A percentile compares a stretch with the other conserved stretches of the same genome.
These are phyloP conservation scores for Thinocorus orbignyianus DNA, from an alignment of 2,113 vertebrate species.

Conservation along the genomic window DNA sequence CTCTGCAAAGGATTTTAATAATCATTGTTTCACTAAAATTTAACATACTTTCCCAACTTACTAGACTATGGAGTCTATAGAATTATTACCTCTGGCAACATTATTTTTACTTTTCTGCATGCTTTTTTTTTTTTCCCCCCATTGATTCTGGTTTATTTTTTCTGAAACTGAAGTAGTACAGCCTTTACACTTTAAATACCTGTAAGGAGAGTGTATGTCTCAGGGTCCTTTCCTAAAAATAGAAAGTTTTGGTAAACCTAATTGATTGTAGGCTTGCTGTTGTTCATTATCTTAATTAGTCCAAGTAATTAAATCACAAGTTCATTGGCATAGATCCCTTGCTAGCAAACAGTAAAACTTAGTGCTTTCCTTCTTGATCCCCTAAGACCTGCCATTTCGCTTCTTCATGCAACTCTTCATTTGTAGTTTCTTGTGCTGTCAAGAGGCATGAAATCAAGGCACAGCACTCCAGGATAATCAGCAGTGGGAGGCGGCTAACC, in stretches of 20 bases:
- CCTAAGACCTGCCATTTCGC: slow-evolving; percentile 16
- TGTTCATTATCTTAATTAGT: slow-evolving; percentile 67
- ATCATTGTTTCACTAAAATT: rapidly evolving
- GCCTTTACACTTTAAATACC: neutral
- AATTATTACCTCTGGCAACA: neutral
- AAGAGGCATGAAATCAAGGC: neutral
- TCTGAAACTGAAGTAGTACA: neutral
- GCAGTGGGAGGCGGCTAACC: neutral
- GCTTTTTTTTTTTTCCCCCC: neutral
- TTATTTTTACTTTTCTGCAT: neutral
- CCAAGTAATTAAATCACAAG: slow-evolving; percentile 71
- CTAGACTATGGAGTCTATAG: neutral
- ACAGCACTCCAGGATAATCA: neutral
- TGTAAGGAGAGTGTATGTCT: neutral
- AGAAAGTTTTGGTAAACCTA: slow-evolving; percentile 52
- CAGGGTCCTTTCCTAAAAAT: neutral
- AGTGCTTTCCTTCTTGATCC: slow-evolving; percentile 27
- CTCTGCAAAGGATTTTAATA: neutral
- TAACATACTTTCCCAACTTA: neutral
- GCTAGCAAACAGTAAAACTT: slow-evolving; percentile 38
- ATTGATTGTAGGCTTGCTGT: slow-evolving; percentile 59
- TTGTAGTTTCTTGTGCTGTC: neutral
- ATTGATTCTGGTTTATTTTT: neutral
- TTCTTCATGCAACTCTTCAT: neutral
- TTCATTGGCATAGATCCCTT: slow-evolving; percentile 63